Conservation (phyloP, 1,140 invertebrate species). For the Dolichoris vasculosae region DNA sequence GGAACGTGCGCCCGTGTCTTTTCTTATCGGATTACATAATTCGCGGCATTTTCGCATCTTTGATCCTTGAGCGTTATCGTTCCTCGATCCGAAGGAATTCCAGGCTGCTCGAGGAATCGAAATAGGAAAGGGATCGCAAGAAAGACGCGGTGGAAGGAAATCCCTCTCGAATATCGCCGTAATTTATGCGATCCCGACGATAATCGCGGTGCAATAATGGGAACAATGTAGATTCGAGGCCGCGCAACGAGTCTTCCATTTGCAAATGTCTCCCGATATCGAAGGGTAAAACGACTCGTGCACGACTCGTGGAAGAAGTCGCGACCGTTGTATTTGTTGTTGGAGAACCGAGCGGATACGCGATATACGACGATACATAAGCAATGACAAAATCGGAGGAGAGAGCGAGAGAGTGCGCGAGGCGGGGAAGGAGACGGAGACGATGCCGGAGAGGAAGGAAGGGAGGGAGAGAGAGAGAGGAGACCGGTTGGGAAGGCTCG, state of each 20-base stretch:
- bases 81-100: neutral
- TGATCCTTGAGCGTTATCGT: neutral
- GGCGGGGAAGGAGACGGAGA: neutral
- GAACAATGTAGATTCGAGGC: neutral
- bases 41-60: neutral
- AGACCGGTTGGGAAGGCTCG: constrained; percentile 30
- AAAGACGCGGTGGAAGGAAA: neutral
- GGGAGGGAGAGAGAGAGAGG: neutral
- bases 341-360: neutral
- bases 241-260: neutral
- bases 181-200: too few species aligned
- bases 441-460: too few species aligned
- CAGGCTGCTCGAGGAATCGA: neutral
- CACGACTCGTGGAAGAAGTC: neutral
- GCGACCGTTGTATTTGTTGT: neutral
- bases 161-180: too few species aligned
- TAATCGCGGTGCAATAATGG: neutral
- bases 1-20: neutral
- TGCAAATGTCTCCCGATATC: neutral
- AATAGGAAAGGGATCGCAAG: neutral
- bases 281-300: neutral
- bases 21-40: constrained; percentile 6
- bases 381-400: constrained; percentile 25
- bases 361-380: neutral
- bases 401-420: neutral